These are phyloP conservation scores for Gymnoscelis rufifasciata DNA, from an alignment of 2,888 invertebrate genomes.

Conservation along the genomic window DNA sequence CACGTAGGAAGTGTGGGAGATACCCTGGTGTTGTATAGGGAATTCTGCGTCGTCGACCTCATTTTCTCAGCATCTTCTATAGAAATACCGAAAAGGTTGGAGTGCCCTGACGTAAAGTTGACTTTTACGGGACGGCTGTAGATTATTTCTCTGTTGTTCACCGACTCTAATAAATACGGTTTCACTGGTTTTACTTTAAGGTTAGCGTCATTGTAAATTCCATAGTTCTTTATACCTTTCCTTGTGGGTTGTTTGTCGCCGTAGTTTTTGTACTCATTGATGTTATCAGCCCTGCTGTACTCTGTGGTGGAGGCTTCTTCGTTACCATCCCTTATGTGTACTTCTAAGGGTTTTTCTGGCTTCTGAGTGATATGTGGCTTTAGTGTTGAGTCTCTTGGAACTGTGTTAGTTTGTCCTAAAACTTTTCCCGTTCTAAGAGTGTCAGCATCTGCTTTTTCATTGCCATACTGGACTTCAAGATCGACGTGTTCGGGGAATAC, in stretches of 20 bases:
- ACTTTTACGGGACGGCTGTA: conserved; percentile 29
- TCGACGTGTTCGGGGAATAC: conserved; percentile 65
- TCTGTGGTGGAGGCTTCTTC: conserved; percentile 45
- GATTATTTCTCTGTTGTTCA: background rate
- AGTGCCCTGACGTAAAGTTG: conserved; percentile 81
- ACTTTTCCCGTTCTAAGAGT: conserved; percentile 55
- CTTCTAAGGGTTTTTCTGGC: conserved; percentile 65
- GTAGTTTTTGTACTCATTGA: conserved; percentile 49
- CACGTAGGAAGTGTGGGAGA: conserved; percentile 82
- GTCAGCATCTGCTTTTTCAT: conserved; percentile 64
- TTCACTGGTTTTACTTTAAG: conserved; percentile 24
- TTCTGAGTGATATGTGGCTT: conserved; percentile 71
- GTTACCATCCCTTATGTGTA: conserved; percentile 58
- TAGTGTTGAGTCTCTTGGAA: conserved; percentile 53
- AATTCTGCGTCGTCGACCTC: conserved; percentile 71
- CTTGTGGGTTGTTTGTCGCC: conserved; percentile 45
- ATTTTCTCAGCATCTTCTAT: conserved; percentile 80
- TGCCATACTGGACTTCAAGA: conserved; percentile 76
- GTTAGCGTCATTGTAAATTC: conserved; percentile 34
- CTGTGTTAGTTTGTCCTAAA: conserved; percentile 38
- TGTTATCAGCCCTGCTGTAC: conserved; percentile 49
- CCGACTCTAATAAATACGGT: conserved; percentile 31
- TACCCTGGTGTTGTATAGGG: conserved; percentile 74
- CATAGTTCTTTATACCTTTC: conserved; percentile 34
- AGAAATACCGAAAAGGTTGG: conserved; percentile 81